Percentiles rank a stretch among this genome's conserved stretches.
Evolutionary conservation across 2,113 vertebrate genomes (phyloP).

Genomic region (Typhlomys cinereus): DNA sequence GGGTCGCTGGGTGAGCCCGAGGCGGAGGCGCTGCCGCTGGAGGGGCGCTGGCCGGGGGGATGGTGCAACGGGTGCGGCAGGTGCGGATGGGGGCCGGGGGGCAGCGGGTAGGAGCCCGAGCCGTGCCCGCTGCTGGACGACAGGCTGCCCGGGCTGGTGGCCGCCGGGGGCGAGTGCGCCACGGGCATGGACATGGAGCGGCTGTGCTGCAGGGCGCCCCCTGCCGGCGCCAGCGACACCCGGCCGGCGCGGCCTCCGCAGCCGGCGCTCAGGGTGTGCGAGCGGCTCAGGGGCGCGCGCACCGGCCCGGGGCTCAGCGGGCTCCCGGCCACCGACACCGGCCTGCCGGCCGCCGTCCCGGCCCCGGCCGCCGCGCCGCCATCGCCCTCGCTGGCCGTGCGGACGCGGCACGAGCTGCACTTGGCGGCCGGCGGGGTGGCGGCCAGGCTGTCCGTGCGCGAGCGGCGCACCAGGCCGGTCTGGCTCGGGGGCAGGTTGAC

Average conservation of each 20-base stretch:
- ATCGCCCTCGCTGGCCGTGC: constrained; percentile 93
- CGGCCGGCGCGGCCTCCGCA: constrained; percentile 72
- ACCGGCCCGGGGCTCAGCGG: constrained; percentile 91
- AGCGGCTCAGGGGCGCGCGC: constrained; percentile 90
- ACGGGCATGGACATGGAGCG: constrained; percentile 95
- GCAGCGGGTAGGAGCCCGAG: constrained; percentile 87
- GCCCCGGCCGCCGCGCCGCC: constrained; percentile 87
- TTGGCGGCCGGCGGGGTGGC: constrained; percentile 83
- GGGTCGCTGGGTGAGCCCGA: constrained; percentile 95
- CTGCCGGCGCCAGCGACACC: constrained; percentile 76
- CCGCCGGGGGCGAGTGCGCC: constrained; percentile 89
- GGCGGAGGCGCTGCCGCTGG: constrained; percentile 93
- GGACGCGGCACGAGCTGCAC: constrained; percentile 87
- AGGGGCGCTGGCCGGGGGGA: constrained; percentile 88
- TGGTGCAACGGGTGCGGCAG: constrained; percentile 82
- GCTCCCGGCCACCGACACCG: constrained; percentile 90
- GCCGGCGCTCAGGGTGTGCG: constrained; percentile 88
- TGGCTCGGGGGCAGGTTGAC: constrained; percentile 93
- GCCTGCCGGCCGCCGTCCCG: constrained; percentile 87
- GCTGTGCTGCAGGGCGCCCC: constrained; percentile 90
- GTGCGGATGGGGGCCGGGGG: constrained; percentile 74
- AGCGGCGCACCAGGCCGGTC: constrained; percentile 91
- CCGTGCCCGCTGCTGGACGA: constrained; percentile 90
- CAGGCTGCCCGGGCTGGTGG: constrained; percentile 88
- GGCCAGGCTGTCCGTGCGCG: constrained; percentile 90